Conservation (phyloP, 2,113 vertebrate genomes). For the Lagenorhynchus albirostris region DNA sequence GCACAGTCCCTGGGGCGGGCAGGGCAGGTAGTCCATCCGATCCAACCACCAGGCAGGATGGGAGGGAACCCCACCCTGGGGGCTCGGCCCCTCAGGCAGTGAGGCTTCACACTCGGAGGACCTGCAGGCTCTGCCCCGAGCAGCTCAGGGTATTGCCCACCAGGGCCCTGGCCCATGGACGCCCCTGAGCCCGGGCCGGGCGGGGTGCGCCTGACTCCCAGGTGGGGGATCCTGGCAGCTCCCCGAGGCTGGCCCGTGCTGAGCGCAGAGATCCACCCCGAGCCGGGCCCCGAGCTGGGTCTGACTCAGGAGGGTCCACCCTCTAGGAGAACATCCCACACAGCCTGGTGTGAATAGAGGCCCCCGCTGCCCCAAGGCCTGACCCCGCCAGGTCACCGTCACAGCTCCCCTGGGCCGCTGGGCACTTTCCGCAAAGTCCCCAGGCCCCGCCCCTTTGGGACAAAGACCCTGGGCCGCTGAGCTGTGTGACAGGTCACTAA, state of each 20-base stretch:
- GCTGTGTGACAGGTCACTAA: neutral
- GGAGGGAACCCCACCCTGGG: no score
- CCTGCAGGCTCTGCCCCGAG: neutral
- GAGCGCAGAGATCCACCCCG: no score
- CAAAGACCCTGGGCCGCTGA: neutral
- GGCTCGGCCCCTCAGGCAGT: no score
- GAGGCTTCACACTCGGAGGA: no score
- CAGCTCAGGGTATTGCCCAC: rapidly evolving
- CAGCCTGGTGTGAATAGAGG: rapidly evolving
- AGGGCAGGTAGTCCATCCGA: neutral
- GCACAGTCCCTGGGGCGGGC: neutral
- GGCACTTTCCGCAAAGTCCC: neutral
- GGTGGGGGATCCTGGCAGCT: neutral
- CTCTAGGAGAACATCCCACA: no score
- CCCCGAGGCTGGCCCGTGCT: rapidly evolving
- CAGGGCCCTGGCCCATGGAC: rapidly evolving
- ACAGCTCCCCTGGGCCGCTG: neutral
- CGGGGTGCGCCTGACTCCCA: no score
- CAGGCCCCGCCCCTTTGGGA: neutral
- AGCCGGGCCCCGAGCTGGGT: neutral
- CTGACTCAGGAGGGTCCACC: neutral
- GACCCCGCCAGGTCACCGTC: rapidly evolving
- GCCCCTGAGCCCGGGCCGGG: neutral
- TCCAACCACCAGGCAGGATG: neutral
- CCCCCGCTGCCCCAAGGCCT: rapidly evolving